Percentiles rank a stretch among this genome's conserved stretches.
Evolutionary conservation across 2,888 invertebrate species (phyloP).

Genomic region (Monochamus alternatus): DNA sequence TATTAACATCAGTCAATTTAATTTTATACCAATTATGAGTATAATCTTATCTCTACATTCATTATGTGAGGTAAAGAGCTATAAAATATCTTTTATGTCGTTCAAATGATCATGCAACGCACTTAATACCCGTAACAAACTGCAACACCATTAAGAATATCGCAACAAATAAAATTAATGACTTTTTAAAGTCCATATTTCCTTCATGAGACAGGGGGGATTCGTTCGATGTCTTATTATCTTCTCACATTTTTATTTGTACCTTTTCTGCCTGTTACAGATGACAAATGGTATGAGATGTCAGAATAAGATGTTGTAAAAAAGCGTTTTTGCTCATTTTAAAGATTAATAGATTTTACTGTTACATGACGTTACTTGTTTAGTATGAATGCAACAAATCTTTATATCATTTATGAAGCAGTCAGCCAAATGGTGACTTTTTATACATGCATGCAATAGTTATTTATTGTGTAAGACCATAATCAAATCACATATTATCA

Average conservation of each 20-base stretch:
- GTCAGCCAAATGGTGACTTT: no score
- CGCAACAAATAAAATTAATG: slow-evolving; percentile 28
- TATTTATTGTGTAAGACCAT: no score
- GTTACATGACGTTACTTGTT: slow-evolving; percentile 19
- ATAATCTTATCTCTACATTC: no score
- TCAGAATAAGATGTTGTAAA: slow-evolving; percentile 58
- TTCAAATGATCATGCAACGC: no score
- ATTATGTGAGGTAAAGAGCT: no score
- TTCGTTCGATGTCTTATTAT: slow-evolving; percentile 39
- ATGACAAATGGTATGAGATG: slow-evolving; percentile 56
- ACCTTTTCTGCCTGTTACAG: slow-evolving; percentile 40
- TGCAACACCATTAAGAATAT: slow-evolving; percentile 20
- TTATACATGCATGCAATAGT: no score
- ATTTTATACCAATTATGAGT: no score
- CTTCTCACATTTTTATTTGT: slow-evolving; percentile 40
- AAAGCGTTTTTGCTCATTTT: slow-evolving; percentile 58
- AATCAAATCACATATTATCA: no score
- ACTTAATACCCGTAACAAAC: not conserved
- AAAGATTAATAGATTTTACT: slow-evolving; percentile 58
- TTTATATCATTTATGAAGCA: not conserved
- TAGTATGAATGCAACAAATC: slow-evolving; percentile 25
- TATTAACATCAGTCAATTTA: no score
- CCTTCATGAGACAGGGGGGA: slow-evolving; percentile 30
- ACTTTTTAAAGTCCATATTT: slow-evolving; percentile 32
- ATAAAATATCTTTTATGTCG: no score